phyloP scores from a whole-genome alignment of 2,888 invertebrate genomes.

The Empis stercorea region DNA sequence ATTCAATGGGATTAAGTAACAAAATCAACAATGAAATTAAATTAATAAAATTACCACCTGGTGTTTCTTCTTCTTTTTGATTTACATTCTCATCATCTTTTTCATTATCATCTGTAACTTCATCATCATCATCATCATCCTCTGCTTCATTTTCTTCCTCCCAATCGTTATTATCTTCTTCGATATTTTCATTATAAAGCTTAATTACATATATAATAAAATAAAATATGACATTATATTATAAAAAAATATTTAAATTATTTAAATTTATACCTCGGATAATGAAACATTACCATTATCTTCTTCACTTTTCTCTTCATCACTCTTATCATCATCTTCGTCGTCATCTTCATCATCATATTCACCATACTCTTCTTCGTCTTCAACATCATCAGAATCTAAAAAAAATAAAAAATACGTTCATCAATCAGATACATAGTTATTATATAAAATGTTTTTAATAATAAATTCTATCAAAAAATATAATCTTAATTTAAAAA shows the following conservation, averaged over 20 bases:
- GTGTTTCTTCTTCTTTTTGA: conserved; percentile 30
- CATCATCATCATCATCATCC: conserved; percentile 2
- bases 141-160: conserved; percentile 43
- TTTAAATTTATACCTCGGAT: conserved; percentile 23
- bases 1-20: too few relatives aligned
- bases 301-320: conserved; percentile 49
- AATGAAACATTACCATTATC: conserved; percentile 41
- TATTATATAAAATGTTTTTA: conserved; percentile 10
- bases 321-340: conserved; percentile 28
- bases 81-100: conserved; percentile 26
- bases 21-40: too few relatives aligned
- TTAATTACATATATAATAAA: conserved; percentile 8
- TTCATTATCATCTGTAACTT: not conserved
- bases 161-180: conserved; percentile 51
- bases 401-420: too few relatives aligned
- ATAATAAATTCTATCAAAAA: too few relatives aligned
- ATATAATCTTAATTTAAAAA: too few relatives aligned
- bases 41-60: conserved; percentile 6
- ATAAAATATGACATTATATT: conserved; percentile 1
- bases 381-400: conserved; percentile 23
- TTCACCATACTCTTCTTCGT: conserved; percentile 43
- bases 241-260: not conserved
- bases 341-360: conserved; percentile 35
- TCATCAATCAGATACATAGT: too few relatives aligned
- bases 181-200: conserved; percentile 40